Evolutionary conservation across 1,140 invertebrate genomes (phyloP).

Genomic region (Drosophila bocki): DNA sequence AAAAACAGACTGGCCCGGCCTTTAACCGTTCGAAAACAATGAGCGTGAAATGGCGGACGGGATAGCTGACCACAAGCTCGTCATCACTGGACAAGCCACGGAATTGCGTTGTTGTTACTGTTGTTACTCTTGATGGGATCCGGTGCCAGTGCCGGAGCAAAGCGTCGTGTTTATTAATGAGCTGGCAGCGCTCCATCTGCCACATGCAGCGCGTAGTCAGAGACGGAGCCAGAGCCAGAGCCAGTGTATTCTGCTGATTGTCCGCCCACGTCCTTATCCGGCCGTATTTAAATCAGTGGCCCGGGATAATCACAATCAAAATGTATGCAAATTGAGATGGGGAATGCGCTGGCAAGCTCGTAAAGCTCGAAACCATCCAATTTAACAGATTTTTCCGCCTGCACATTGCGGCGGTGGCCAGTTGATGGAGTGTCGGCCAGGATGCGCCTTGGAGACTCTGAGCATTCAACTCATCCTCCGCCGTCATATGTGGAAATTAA

Average conservation of each 20-base stretch:
- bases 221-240: background rate
- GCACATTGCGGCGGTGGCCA: conserved; percentile 9
- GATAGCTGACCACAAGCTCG: conserved; percentile 65
- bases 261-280: conserved; percentile 39
- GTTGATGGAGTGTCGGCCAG: conserved; percentile 46
- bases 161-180: conserved; percentile 72
- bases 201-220: conserved; percentile 44
- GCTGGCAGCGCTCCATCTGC: conserved; percentile 57
- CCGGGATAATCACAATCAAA: conserved; percentile 75
- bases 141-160: background rate
- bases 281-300: conserved; percentile 75
- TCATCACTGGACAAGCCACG: conserved; percentile 54
- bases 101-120: conserved; percentile 29
- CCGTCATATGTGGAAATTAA: conserved; percentile 61
- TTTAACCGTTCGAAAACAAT: conserved; percentile 38
- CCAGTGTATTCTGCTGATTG: conserved; percentile 17
- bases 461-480: conserved; percentile 9
- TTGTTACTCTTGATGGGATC: conserved; percentile 12
- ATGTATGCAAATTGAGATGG: conserved; percentile 76
- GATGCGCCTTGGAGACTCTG: conserved; percentile 20
- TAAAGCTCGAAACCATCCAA: conserved; percentile 63
- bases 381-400: conserved; percentile 69
- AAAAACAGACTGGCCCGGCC: conserved; percentile 14
- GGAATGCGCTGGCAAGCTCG: conserved; percentile 33
- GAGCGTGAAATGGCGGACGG: conserved; percentile 26